Percentiles rank a stretch among this genome's conserved stretches.
phyloP scores from a whole-genome alignment of 1,140 invertebrate species.

The Sipha flava region DNA sequence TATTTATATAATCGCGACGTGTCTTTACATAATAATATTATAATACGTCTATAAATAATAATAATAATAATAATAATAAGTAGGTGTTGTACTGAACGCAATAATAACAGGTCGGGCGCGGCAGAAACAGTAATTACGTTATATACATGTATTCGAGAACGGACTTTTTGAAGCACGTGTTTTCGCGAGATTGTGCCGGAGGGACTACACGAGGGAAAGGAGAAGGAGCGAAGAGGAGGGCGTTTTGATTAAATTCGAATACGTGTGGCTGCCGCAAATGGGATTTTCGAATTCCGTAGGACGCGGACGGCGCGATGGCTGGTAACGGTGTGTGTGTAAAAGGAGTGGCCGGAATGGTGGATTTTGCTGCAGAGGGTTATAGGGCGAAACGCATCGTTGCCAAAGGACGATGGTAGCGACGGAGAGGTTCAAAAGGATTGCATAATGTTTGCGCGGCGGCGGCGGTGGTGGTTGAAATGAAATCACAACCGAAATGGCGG shows the following conservation, averaged over 20 bases:
- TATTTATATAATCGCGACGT: too few relatives aligned
- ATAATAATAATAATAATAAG: too few relatives aligned
- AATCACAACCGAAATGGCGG: constrained; percentile 23
- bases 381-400: neutral
- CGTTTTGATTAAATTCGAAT: constrained; percentile 7
- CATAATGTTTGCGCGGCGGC: neutral
- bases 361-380: neutral
- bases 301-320: neutral
- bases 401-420: neutral
- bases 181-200: too few relatives aligned
- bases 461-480: neutral
- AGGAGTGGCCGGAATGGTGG: neutral
- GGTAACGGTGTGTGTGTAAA: neutral
- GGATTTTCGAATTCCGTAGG: neutral
- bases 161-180: too few relatives aligned
- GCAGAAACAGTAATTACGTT: too few relatives aligned
- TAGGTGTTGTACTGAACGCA: too few relatives aligned
- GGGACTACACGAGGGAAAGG: too few relatives aligned
- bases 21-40: too few relatives aligned
- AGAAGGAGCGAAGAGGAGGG: too few relatives aligned
- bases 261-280: neutral
- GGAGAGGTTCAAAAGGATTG: constrained; percentile 26
- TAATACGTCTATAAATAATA: too few relatives aligned
- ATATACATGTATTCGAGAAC: too few relatives aligned
- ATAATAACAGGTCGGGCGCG: too few relatives aligned